Evolutionary conservation across 2,888 invertebrate species (phyloP), one percentile per base, ranked within the genome.

Genomic region (Tinea semifulvella): DNA sequence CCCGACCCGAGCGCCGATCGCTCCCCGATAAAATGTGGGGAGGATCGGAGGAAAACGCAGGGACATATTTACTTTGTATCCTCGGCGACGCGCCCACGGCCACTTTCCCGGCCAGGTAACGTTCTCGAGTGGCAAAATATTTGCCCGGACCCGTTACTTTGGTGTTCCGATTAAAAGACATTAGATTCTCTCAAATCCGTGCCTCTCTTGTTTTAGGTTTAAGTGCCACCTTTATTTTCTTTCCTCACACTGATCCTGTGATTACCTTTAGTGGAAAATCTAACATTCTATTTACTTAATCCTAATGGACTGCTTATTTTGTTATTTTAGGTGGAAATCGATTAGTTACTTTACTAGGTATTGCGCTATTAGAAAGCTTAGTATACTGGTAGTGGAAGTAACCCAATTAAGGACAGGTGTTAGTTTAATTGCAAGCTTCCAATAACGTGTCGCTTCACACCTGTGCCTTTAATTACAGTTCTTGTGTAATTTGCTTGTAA

Each of bases 1-100:
- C 76, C 77, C 77, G 75, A 76, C 77, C 77, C 79, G 68, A 68
- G 70, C 70, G 65, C 69, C 77, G 77, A 79, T 77, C 77, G 75
- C 71, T 72, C 70, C 68, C 69, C 76, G 77, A 80, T 80, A 80
- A 79, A 80, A 77, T 76, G 77, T 76, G 73, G 76, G 76, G 35
- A 25, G 25, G 31, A 14, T 27, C 65, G 67, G 64, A 66, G 69
- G 67, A 63, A 73, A 70, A 26, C 28, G 44, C 67, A 68, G 68
- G 76, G 77, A 76, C 79, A 77, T 77, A 80, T 80, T 79, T 79
- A 77, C 77, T 75, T 72, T 76, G 76, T 74, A 73, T 74, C 74
- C 74, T 75, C 68, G 64, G 60, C 42, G 25, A 26, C 22, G 59
- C 58, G 62, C 65, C 63, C 66, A 61, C 64, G 71, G 72, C 75